phyloP scores from a whole-genome alignment of 2,888 invertebrate species.

The Dryobota labecula region DNA sequence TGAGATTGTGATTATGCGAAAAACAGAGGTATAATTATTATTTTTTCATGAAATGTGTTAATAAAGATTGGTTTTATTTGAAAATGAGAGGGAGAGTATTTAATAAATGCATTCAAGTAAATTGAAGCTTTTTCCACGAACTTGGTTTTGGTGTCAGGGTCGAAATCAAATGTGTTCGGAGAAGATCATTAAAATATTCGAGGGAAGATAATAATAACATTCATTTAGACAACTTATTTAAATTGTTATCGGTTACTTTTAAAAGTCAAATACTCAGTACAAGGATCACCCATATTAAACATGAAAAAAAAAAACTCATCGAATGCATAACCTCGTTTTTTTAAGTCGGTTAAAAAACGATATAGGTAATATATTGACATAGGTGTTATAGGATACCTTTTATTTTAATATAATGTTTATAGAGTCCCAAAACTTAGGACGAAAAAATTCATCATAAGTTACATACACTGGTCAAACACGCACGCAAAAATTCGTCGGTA shows the following conservation, averaged over 20 bases:
- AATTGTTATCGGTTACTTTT: background rate
- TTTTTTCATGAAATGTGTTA: background rate
- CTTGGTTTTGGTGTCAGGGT: slow-evolving; percentile 25
- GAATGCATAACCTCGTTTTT: background rate
- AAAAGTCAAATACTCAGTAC: background rate
- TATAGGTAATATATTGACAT: too few species aligned
- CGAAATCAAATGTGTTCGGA: slow-evolving; percentile 12
- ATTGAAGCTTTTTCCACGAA: slow-evolving; percentile 12
- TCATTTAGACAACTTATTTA: background rate
- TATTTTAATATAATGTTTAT: background rate
- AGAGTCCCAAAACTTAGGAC: background rate
- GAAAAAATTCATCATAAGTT: too few species aligned
- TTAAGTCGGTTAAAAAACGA: background rate
- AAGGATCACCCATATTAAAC: background rate
- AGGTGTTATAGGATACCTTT: background rate
- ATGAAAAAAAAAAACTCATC: background rate
- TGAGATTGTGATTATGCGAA: background rate
- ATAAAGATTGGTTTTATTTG: slow-evolving; percentile 3
- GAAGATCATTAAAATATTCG: slow-evolving; percentile 31
- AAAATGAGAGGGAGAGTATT: slow-evolving; percentile 3
- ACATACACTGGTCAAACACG: too few species aligned
- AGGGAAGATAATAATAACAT: slow-evolving; percentile 9
- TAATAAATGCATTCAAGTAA: slow-evolving; percentile 10
- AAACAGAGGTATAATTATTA: background rate
- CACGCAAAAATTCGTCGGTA: too few species aligned